Evolutionary conservation across 2,888 invertebrate species (phyloP), one percentile per base, ranked within the genome.

Genomic region (Sinohyriopsis cumingii): DNA sequence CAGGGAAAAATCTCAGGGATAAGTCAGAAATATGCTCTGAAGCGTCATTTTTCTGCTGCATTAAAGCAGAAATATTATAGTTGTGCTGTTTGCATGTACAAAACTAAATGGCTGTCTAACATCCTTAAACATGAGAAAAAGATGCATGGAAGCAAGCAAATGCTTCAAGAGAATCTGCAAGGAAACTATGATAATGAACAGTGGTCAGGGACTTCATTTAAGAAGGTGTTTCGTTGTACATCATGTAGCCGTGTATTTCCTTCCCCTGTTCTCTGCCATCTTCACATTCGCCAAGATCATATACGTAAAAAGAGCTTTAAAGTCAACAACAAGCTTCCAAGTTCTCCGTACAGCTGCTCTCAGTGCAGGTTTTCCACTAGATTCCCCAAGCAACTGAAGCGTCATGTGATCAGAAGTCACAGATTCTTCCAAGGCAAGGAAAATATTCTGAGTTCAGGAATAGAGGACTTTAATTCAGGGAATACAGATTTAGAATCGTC

Each of bases 71-170:
- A 85, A 73, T 79, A 94, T 75, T 97, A 96, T 91, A 94, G 95
- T 78, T 97, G 97, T 91, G 95, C 95, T 60, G 94, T 95, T 88
- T 97, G 97, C 89, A 94, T 95, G 68, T 97, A 96, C 89, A 94
- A 95, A 60, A 96, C 97, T 56, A 94, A 95, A 78, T 94, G 96
- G 88, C 92, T 96, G 84, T 96, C 96, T 68, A 95, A 97, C 86
- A 92, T 97, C 81, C 96, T 96, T 90, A 95, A 96, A 65, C 97
- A 97, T 91, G 97, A 97, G 90, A 93, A 95, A 82, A 95, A 95
- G 59, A 80, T 82, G 56, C 86, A 86, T 71, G 81, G 82, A 57
- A 81, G 82, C 33, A 69, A 67, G 55, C 87, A 55, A 76, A 86
- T 63, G 80, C 88, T 75, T 62, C 75, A 73, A 70, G 72, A 69